Evolutionary conservation across 2,888 invertebrate species (phyloP).

Genomic region (Platycheirus rosarum): DNA sequence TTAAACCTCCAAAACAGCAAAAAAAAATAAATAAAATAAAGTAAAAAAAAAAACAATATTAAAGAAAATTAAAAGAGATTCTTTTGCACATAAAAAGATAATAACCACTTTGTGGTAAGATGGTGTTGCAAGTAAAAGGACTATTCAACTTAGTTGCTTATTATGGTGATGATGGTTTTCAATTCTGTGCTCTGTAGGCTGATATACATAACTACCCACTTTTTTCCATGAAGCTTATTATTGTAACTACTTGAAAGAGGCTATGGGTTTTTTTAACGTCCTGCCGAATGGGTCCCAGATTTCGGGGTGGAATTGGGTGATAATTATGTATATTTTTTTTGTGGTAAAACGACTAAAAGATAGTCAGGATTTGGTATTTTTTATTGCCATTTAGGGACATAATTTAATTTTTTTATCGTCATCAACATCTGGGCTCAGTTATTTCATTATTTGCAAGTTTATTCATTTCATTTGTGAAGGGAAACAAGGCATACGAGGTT

Average conservation of each 20-base stretch:
- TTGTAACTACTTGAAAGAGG: slow-evolving; percentile 19
- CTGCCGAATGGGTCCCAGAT: slow-evolving; percentile 10
- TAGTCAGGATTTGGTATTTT: slow-evolving; percentile 58
- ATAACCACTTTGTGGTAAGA: slow-evolving; percentile 66
- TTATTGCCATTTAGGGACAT: slow-evolving; percentile 67
- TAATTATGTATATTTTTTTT: slow-evolving; percentile 52
- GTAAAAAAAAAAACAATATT: slow-evolving; percentile 34
- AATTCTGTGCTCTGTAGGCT: slow-evolving; percentile 23
- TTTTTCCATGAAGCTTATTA: slow-evolving; percentile 22
- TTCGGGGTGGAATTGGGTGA: slow-evolving; percentile 58
- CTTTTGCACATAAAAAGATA: slow-evolving; percentile 70
- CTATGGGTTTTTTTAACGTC: slow-evolving; percentile 25
- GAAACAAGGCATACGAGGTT: not conserved
- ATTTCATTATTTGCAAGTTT: slow-evolving; percentile 5
- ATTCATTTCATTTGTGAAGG: not conserved
- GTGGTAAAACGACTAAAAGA: slow-evolving; percentile 52
- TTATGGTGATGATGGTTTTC: slow-evolving; percentile 58
- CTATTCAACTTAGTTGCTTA: slow-evolving; percentile 49
- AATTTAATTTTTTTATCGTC: slow-evolving; percentile 62
- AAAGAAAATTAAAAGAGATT: slow-evolving; percentile 69
- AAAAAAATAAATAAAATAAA: too few species aligned
- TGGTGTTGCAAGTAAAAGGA: slow-evolving; percentile 19
- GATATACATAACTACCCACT: slow-evolving; percentile 41
- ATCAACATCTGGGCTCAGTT: slow-evolving; percentile 54
- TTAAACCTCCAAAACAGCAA: slow-evolving; percentile 20